phyloP scores from a whole-genome alignment of 2,888 invertebrate species.

The Branchipolynoe longqiensis region DNA sequence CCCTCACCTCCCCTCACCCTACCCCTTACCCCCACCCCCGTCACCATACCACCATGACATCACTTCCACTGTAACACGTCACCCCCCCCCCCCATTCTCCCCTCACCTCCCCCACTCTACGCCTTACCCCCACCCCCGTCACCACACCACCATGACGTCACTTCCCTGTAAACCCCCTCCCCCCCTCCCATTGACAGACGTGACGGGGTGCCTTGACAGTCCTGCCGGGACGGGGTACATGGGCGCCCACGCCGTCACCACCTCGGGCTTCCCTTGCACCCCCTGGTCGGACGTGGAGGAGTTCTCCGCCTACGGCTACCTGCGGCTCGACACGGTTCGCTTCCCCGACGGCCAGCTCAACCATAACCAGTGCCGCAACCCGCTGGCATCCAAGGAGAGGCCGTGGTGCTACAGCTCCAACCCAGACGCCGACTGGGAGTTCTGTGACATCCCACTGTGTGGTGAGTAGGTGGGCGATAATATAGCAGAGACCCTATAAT shows the following conservation, averaged over 20 bases:
- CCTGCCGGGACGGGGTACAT: constrained; percentile 15
- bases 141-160: too few species aligned
- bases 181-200: too few species aligned
- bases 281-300: constrained; percentile 3
- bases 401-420: constrained; percentile 44
- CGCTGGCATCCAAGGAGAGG: constrained; percentile 15
- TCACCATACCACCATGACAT: too few species aligned
- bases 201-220: constrained; percentile 18
- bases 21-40: too few species aligned
- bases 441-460: constrained; percentile 25
- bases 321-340: not conserved
- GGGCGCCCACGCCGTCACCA: not conserved
- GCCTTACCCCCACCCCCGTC: too few species aligned
- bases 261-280: not conserved
- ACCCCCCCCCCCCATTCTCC: too few species aligned
- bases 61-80: too few species aligned
- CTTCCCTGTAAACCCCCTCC: too few species aligned
- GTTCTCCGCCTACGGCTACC: constrained; percentile 41
- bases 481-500: too few species aligned
- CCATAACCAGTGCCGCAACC: constrained; percentile 36
- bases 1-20: too few species aligned
- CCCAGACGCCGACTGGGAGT: constrained; percentile 42
- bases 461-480: too few species aligned
- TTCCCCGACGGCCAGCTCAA: constrained; percentile 36
- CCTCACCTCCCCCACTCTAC: too few species aligned